Base-by-base conservation (phyloP, 2,797 vertebrate species). In the Thripadectes ignobilis region DNA sequence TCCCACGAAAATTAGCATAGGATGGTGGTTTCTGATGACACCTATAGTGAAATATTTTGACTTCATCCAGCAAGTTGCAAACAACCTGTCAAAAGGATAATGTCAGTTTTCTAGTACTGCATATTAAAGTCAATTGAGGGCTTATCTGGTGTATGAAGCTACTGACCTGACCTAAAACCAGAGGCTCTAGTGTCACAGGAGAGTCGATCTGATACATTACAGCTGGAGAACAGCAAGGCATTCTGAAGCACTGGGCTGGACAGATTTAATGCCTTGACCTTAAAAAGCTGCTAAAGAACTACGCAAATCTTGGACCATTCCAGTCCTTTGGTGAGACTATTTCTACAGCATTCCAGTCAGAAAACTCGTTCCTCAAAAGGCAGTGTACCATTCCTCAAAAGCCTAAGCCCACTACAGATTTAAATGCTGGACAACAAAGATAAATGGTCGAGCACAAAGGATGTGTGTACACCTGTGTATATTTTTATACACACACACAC, bases 1-100 rank as follows among this genome's bases (percentile, higher is more conserved):
- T 98, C 97, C 95, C 97, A 98, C 96, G 97, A 97, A 98, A 98
- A 98, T 98, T 98, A 98, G 98, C 98, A 98, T 98, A 98, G 97
- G 97, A 98, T 98, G 96, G 98, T 98, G 98, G 98, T 98, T 98
- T 97, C 97, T 97, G 98, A 98, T 97, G 98, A 98, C 98, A 98
- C 97, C 97, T 98, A 95, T 95, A 95, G 97, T 98, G 98, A 98
- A 98, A 98, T 98, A 98, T 98, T 98, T 98, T 98, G 98, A 98
- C 97, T 98, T 97, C 96, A 92, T 97, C 97, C 96, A 97, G 97
- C 96, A 97, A 97, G 98, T 97, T 98, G 97, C 98, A 98, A 98
- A 98, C 98, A 98, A 98, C 96, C 98, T 98, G 98, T 98, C 98
- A 98, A 97, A 94, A 97, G 85, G 97, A 98, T 98, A 98, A 98